Evolutionary conservation across 2,113 vertebrate species (phyloP), one percentile per base, ranked within the genome.

Genomic region (Cathartes aura): DNA sequence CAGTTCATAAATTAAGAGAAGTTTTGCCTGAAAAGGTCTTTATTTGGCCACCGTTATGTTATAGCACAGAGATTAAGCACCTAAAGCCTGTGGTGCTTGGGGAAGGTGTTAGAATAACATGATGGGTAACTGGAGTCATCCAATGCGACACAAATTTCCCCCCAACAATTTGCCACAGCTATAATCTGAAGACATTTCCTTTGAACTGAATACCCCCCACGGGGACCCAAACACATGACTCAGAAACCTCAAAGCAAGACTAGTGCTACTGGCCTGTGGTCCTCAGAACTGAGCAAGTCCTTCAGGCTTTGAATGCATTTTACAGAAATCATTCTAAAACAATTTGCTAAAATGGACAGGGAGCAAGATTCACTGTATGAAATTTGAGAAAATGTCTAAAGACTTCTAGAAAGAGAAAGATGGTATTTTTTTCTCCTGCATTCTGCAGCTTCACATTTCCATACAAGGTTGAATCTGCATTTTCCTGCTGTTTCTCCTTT

Each of bases 401-500:
- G 42, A 36, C 9, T 80, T 83, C 30, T 52, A 43, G 48, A 59
- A 67, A 26, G 38, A 79, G 73, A 55, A 80, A 78, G 63, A 53
- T 5, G 1, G 5, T 56, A 7, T 55, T 59, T 82, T 87, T 66
- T 70, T 9, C 34, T 79, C 53, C 79, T 86, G n/a, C 48, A 6
- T 64, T 82, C 71, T 43, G 24, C 53, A 86, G 62, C 24, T 92
- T 95, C 45, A 26, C 53, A 66, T 90, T 96, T 89, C 79, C 82
- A 86, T 62, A 83, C 48, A 88, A 47, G 53, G 91, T 47, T 70
- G 79, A 90, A 80, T 82, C 75, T 22, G 48, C 82, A 88, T 53
- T 88, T 96, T 96, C 80, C 83, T 93, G 79, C 79, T 76, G 53
- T 72, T 96, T 64, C 82, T 82, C 79, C 86, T 90, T 92, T 83